phyloP scores from a whole-genome alignment of 2,888 invertebrate genomes.

The Glyphotaelius pellucidus region DNA sequence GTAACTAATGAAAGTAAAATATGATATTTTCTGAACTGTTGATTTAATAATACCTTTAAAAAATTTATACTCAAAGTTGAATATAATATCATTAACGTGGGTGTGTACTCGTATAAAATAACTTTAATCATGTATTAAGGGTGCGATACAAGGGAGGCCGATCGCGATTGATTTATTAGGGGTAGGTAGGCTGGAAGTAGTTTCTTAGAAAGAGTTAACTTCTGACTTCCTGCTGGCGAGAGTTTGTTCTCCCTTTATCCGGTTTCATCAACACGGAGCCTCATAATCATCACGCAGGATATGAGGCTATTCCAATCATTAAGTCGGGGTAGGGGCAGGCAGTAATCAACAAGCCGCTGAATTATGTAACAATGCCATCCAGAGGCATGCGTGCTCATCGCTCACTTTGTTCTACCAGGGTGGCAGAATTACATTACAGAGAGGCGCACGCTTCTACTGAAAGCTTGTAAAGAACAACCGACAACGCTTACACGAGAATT shows the following conservation, averaged over 20 bases:
- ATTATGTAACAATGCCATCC: constrained; percentile 61
- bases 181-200: not conserved
- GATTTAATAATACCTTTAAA: too few species aligned
- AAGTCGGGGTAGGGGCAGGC: constrained; percentile 32
- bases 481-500: not conserved
- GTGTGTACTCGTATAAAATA: too few species aligned
- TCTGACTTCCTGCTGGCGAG: constrained; percentile 14
- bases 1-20: too few species aligned
- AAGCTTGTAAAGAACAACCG: not conserved
- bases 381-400: constrained; percentile 49
- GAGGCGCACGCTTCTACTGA: not conserved
- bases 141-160: not conserved
- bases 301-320: constrained; percentile 60
- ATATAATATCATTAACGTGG: too few species aligned
- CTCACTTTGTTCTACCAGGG: not conserved
- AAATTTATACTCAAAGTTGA: too few species aligned
- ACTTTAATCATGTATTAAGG: not conserved
- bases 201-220: constrained; percentile 25
- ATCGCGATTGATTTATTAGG: constrained; percentile 15
- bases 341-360: constrained; percentile 55
- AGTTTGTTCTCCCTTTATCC: constrained; percentile 34
- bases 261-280: constrained; percentile 51
- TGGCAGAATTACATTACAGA: not conserved
- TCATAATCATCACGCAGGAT: constrained; percentile 48
- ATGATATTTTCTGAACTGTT: too few species aligned